Percentiles rank a stretch among this genome's conserved stretches.
These are phyloP conservation scores for Agapostemon virescens DNA, from an alignment of 2,888 invertebrate species.

Conservation along the genomic window DNA sequence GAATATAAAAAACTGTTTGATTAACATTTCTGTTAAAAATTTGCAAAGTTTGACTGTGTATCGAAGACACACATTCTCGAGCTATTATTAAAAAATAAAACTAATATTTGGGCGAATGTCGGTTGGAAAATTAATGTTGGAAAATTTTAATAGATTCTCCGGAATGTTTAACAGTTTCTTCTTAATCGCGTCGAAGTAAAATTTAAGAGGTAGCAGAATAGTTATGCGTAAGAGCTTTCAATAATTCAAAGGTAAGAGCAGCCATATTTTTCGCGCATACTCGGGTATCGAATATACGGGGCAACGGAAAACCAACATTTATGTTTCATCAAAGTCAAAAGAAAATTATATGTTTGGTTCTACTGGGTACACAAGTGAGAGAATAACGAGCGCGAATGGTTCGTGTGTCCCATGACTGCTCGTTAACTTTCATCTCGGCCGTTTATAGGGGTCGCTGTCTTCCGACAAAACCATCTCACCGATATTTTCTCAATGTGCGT, in stretches of 20 bases:
- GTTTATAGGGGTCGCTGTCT: slow-evolving; percentile 37
- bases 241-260: slow-evolving; percentile 2
- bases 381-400: slow-evolving; percentile 37
- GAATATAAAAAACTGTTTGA: background rate
- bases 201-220: background rate
- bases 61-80: background rate
- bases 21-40: background rate
- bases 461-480: slow-evolving; percentile 13
- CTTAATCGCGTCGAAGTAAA: background rate
- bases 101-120: background rate
- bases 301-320: slow-evolving; percentile 19
- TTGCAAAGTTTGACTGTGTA: background rate
- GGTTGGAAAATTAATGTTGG: background rate
- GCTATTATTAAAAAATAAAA: background rate
- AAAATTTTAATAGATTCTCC: background rate
- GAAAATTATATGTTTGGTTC: slow-evolving; percentile 23
- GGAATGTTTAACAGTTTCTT: background rate
- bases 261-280: background rate
- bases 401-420: slow-evolving; percentile 45
- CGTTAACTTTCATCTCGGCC: slow-evolving; percentile 52
- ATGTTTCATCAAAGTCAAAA: slow-evolving; percentile 36
- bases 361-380: slow-evolving; percentile 21
- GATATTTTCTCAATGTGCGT: background rate
- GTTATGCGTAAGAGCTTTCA: slow-evolving; percentile 1
- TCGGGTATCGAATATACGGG: background rate